A percentile compares a stretch with the other conserved stretches of the same genome.
Conservation (phyloP, 2,113 vertebrate species). For the Dipodomys spectabilis region DNA sequence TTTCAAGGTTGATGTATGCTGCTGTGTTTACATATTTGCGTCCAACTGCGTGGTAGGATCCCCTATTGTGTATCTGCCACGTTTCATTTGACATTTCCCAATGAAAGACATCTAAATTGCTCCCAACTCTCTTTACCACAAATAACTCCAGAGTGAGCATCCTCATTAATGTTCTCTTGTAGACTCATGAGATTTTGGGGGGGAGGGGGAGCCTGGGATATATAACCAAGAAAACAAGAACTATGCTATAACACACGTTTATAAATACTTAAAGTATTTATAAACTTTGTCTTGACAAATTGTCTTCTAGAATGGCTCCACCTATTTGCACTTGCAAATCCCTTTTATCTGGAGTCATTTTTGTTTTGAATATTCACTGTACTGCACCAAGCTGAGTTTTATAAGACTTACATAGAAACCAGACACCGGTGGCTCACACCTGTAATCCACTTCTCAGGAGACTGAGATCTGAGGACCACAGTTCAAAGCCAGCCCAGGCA, state of each 20-base stretch:
- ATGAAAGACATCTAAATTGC: background rate
- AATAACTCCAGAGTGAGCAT: conserved; percentile 19
- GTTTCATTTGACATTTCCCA: conserved; percentile 30
- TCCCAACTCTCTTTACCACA: background rate
- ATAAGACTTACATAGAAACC: too few relatives aligned
- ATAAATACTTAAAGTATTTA: background rate
- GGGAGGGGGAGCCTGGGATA: background rate
- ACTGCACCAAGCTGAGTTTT: background rate
- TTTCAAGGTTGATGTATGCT: conserved; percentile 1
- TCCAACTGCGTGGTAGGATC: background rate
- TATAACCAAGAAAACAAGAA: background rate
- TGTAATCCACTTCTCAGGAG: too few relatives aligned
- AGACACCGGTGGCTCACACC: too few relatives aligned
- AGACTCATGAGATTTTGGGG: background rate
- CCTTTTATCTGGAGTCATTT: background rate
- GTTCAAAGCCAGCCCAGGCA: too few relatives aligned
- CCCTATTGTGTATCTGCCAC: background rate
- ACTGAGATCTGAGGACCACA: too few relatives aligned
- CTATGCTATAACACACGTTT: background rate
- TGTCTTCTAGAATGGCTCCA: background rate
- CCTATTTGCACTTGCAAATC: background rate
- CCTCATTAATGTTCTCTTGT: background rate
- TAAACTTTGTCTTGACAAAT: background rate
- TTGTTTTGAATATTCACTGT: background rate
- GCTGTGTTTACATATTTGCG: conserved; percentile 25